Evolutionary conservation across 1,140 invertebrate species (phyloP).

Genomic region (Ceratitis capitata): DNA sequence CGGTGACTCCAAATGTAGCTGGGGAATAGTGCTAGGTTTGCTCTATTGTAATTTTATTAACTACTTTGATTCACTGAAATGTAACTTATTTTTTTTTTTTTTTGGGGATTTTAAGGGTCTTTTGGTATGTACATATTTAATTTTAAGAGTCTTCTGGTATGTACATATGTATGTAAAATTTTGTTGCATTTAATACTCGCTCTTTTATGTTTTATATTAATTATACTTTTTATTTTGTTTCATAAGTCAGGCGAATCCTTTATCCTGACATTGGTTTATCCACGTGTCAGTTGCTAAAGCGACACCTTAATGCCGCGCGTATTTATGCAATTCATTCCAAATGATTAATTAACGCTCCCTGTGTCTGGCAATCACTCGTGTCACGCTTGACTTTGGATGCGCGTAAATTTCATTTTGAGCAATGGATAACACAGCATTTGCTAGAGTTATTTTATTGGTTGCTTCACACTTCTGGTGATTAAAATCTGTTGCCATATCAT

Average conservation of each 20-base stretch:
- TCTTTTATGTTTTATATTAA: no score
- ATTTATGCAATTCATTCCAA: slow-evolving; percentile 41
- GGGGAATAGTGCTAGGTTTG: no score
- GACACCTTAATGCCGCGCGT: slow-evolving; percentile 20
- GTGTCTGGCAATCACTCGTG: background rate
- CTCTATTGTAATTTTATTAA: no score
- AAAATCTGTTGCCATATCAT: background rate
- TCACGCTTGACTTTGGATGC: background rate
- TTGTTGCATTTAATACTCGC: background rate
- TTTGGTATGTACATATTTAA: no score
- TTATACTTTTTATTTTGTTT: background rate
- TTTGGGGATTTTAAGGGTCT: background rate
- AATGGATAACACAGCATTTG: background rate
- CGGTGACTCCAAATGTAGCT: no score
- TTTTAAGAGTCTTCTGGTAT: no score
- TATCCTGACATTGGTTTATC: background rate
- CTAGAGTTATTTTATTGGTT: background rate
- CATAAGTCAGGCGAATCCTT: background rate
- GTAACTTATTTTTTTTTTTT: background rate
- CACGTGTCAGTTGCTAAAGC: slow-evolving; percentile 4
- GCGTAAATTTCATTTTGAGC: background rate
- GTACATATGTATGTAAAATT: no score
- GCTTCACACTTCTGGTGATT: background rate
- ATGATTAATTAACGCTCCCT: slow-evolving; percentile 40
- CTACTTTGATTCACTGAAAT: no score